Evolutionary conservation across 2,888 invertebrate species (phyloP).

Genomic region (Colostygia pectinataria): DNA sequence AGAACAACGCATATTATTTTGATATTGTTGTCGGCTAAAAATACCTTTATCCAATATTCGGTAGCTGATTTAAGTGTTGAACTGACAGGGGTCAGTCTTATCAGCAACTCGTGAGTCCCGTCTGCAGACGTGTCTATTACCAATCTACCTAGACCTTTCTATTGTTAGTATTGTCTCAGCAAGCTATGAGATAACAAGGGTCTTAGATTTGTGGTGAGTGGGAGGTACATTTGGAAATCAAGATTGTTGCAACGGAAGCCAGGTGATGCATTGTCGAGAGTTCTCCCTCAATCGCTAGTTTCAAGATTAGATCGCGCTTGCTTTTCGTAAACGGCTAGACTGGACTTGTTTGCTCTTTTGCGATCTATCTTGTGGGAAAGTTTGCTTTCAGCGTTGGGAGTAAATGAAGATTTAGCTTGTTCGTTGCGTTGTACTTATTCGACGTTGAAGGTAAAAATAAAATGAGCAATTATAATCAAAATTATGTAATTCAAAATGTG

Average conservation of each 20-base stretch:
- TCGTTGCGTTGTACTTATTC: neutral
- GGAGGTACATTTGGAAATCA: slow-evolving; percentile 77
- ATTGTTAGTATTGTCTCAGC: slow-evolving; percentile 30
- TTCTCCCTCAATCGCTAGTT: slow-evolving; percentile 68
- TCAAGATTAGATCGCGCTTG: slow-evolving; percentile 70
- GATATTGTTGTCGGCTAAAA: neutral
- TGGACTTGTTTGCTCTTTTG: slow-evolving; percentile 54
- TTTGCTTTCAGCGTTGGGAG: slow-evolving; percentile 23
- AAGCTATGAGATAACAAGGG: slow-evolving; percentile 36
- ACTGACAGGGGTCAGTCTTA: slow-evolving; percentile 62
- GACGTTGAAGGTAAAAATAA: no score
- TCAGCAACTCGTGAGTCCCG: slow-evolving; percentile 57
- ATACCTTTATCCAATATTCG: slow-evolving; percentile 38
- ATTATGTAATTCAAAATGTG: no score
- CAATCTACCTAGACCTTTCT: slow-evolving; percentile 44
- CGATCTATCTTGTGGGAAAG: slow-evolving; percentile 33
- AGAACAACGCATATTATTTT: neutral
- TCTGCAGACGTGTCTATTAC: slow-evolving; percentile 45
- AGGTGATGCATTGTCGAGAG: slow-evolving; percentile 76
- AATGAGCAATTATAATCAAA: no score
- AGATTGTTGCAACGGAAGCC: slow-evolving; percentile 79
- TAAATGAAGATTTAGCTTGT: slow-evolving; percentile 29
- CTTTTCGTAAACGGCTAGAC: slow-evolving; percentile 60
- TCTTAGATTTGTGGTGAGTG: slow-evolving; percentile 60
- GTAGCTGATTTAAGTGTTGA: slow-evolving; percentile 71